Evolutionary conservation across 2,888 invertebrate species (phyloP).

Genomic region (Axea sp.): DNA sequence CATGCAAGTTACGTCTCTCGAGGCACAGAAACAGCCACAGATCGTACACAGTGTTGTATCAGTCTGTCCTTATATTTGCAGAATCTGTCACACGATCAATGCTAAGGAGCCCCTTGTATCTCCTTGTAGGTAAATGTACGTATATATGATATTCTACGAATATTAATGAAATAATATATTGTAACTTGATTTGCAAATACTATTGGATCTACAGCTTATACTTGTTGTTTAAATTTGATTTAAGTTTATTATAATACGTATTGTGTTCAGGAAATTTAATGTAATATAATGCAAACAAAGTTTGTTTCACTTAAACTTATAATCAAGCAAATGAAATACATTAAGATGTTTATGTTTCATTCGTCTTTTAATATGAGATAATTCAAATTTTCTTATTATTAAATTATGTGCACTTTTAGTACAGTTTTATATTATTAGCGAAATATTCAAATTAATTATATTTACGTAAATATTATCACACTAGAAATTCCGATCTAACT

Average conservation of each 20-base stretch:
- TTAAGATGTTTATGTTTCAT: no score
- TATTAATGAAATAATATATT: conserved; percentile 56
- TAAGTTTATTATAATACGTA: conserved; percentile 8
- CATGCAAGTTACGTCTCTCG: conserved; percentile 68
- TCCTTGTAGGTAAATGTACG: conserved; percentile 79
- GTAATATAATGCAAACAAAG: no score
- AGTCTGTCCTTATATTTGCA: conserved; percentile 83
- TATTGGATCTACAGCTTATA: not conserved
- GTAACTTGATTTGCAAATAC: conserved; percentile 46
- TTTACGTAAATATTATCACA: no score
- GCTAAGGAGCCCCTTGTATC: conserved; percentile 82
- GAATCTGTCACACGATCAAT: conserved; percentile 83
- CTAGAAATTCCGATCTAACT: no score
- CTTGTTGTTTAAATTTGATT: conserved; percentile 16
- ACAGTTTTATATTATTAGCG: no score
- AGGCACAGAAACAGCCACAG: conserved; percentile 66
- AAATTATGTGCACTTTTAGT: no score
- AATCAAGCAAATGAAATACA: no score
- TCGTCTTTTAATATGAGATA: no score
- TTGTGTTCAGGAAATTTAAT: conserved; percentile 2
- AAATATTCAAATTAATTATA: no score
- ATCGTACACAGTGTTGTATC: conserved; percentile 74
- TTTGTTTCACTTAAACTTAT: no score
- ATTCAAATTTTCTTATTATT: no score
- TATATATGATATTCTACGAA: conserved; percentile 53